Evolutionary conservation across 2,797 vertebrate species (phyloP).

Genomic region (Neopelma chrysocephalum): DNA sequence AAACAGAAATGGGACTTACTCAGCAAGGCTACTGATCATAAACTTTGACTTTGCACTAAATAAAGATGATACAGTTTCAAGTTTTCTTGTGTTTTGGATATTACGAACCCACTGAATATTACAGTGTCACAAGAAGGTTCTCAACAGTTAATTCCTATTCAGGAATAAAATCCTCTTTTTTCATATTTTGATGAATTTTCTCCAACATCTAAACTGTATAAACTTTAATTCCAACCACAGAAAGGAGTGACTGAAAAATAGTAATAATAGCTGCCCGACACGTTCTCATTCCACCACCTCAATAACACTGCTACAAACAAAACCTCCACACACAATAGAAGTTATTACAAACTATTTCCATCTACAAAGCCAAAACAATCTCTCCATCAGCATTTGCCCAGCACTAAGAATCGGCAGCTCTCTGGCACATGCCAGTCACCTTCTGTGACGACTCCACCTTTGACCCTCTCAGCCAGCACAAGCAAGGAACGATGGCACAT

Average conservation of each 20-base stretch:
- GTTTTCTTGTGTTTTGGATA: background rate
- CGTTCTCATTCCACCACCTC: slow-evolving; percentile 16
- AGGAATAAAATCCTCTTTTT: background rate
- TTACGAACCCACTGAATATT: background rate
- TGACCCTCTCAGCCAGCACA: background rate
- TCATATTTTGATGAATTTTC: background rate
- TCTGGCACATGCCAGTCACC: background rate
- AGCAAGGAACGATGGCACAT: background rate
- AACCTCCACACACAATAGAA: background rate
- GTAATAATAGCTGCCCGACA: background rate
- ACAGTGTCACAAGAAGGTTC: background rate
- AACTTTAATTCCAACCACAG: background rate
- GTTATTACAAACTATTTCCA: slow-evolving; percentile 40
- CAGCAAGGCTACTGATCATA: background rate
- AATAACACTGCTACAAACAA: background rate
- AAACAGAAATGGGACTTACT: background rate
- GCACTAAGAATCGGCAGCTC: background rate
- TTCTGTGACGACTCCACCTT: background rate
- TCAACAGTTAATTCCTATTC: background rate
- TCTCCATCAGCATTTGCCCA: background rate
- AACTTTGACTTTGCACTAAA: background rate
- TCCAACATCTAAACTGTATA: background rate
- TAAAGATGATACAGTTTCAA: background rate
- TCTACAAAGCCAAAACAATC: slow-evolving; percentile 6
- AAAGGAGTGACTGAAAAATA: background rate